Conservation (phyloP, 1,140 invertebrate genomes). For the Tigriopus japonicus region DNA sequence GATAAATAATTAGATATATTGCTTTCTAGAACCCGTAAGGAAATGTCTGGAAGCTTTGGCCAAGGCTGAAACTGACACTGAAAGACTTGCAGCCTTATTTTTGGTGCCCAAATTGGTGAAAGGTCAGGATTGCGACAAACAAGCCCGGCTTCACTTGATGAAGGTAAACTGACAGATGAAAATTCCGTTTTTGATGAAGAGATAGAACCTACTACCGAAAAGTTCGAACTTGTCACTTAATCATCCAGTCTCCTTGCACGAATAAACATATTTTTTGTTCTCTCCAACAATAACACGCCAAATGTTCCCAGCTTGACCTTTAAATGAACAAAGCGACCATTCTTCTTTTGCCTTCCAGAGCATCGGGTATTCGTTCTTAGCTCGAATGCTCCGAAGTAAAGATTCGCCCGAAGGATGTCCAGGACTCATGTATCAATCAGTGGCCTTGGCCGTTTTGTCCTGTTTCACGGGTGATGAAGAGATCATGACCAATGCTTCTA, state of each 20-base stretch:
- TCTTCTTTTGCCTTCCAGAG: conserved; percentile 60
- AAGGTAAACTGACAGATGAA: conserved; percentile 6
- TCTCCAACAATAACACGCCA: neutral
- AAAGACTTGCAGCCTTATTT: conserved; percentile 73
- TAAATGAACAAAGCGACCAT: conserved; percentile 65
- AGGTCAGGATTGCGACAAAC: neutral
- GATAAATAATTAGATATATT: no score
- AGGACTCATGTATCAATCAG: conserved; percentile 65
- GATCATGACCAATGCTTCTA: conserved; percentile 54
- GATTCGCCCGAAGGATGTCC: conserved; percentile 61
- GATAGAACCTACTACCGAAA: no score
- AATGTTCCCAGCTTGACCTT: conserved; percentile 44
- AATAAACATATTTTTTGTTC: no score
- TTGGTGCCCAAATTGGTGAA: conserved; percentile 64
- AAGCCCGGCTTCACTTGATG: neutral
- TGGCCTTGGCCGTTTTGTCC: conserved; percentile 48
- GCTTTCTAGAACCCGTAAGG: conserved; percentile 33
- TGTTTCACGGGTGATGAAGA: conserved; percentile 40
- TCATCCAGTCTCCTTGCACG: no score
- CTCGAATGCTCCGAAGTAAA: conserved; percentile 48
- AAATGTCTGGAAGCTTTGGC: conserved; percentile 58
- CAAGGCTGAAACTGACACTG: conserved; percentile 56
- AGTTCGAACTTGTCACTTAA: no score
- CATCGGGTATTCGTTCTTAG: conserved; percentile 56
- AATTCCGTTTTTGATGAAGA: no score